Conservation (phyloP, 2,797 vertebrate species). For the Aulostomus chinensis region DNA sequence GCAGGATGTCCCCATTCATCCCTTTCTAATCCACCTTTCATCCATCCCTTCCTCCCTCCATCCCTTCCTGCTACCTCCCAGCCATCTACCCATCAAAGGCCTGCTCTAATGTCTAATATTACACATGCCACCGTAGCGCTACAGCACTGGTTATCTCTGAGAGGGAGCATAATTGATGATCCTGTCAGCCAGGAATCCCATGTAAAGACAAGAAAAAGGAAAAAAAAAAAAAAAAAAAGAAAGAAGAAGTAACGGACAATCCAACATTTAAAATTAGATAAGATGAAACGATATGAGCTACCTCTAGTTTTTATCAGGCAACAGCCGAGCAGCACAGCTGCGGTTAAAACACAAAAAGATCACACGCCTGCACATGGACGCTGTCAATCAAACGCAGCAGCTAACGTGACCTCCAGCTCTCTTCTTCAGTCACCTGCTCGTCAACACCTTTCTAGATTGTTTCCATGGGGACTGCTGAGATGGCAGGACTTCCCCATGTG, state of each 20-base stretch:
- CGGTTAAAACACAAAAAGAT: not conserved
- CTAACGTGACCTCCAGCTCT: not conserved
- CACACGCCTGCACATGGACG: conserved; percentile 19
- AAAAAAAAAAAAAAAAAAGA: conserved; percentile 2
- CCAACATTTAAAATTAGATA: conserved; percentile 5
- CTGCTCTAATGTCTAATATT: conserved; percentile 65
- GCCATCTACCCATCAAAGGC: conserved; percentile 61
- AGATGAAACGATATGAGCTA: not conserved
- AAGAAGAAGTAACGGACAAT: conserved; percentile 16
- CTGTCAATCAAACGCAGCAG: conserved; percentile 21
- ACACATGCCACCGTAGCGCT: conserved; percentile 52
- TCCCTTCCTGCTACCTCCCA: conserved; percentile 48
- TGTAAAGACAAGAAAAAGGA: no score
- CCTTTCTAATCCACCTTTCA: conserved; percentile 75
- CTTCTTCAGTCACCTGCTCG: conserved; percentile 16
- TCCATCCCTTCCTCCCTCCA: conserved; percentile 55
- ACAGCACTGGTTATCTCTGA: conserved; percentile 61
- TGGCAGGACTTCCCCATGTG: conserved; percentile 23
- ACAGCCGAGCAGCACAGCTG: no score
- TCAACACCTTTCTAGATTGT: conserved; percentile 33
- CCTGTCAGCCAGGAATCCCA: no score
- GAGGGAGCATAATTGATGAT: conserved; percentile 36
- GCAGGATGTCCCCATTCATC: conserved; percentile 77
- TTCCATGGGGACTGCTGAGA: conserved; percentile 48
- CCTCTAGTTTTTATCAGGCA: no score